These are phyloP conservation scores for Rutpela maculata DNA, from an alignment of 2,888 invertebrate genomes.

Conservation along the genomic window DNA sequence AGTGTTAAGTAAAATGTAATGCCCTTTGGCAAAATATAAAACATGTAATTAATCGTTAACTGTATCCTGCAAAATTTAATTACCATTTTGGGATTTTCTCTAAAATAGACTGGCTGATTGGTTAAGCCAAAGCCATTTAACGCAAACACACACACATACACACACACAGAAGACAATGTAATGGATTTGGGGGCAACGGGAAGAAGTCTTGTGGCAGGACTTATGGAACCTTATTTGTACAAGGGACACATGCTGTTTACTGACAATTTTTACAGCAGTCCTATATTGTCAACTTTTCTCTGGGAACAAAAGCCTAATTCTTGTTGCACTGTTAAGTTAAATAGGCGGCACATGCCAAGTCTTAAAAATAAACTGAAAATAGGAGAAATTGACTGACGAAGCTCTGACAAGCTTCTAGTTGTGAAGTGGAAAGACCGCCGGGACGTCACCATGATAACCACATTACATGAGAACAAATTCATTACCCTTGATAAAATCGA, in stretches of 20 bases:
- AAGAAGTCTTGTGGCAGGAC: slow-evolving; percentile 46
- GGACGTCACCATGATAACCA: slow-evolving; percentile 36
- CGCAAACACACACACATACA: too few relatives aligned
- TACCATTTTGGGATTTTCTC: too few relatives aligned
- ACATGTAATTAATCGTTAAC: too few relatives aligned
- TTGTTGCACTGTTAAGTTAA: slow-evolving; percentile 40
- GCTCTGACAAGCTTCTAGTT: slow-evolving; percentile 13
- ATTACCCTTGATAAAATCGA: slow-evolving; percentile 38
- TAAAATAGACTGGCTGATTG: too few relatives aligned
- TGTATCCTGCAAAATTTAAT: too few relatives aligned
- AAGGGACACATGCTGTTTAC: slow-evolving; percentile 37
- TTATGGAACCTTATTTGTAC: slow-evolving; percentile 50
- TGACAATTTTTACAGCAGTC: slow-evolving; percentile 22
- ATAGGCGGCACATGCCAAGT: slow-evolving; percentile 34
- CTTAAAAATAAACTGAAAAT: slow-evolving; percentile 44
- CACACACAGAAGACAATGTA: too few relatives aligned
- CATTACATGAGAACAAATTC: slow-evolving; percentile 35
- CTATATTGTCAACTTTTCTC: slow-evolving; percentile 31
- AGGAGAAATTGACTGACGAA: slow-evolving; percentile 34
- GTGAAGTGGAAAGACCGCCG: slow-evolving; percentile 31
- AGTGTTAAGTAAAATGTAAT: too few relatives aligned
- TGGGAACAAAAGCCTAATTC: slow-evolving; percentile 37
- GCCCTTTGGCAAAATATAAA: too few relatives aligned
- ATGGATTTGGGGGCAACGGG: slow-evolving; percentile 38
- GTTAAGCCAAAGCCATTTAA: too few relatives aligned